Percentiles rank a stretch among this genome's conserved stretches.
These are phyloP conservation scores for Trichonephila clavipes DNA, from an alignment of 1,140 invertebrate genomes.

Conservation along the genomic window DNA sequence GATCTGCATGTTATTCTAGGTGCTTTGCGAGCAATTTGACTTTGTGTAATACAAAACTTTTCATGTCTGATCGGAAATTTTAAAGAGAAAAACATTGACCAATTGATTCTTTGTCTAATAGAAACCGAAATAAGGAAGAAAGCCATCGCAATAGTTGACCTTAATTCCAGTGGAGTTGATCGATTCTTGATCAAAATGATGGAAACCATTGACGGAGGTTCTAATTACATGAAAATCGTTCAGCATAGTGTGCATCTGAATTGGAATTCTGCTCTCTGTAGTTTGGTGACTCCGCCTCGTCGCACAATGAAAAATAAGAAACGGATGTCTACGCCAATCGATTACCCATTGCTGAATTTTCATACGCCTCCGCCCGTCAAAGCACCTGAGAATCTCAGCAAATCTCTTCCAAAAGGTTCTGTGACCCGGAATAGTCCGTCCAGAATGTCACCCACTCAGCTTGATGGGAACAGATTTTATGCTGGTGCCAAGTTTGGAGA, in stretches of 20 bases:
- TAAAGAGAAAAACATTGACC: constrained; percentile 9
- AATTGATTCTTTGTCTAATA: not conserved
- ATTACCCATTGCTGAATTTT: constrained; percentile 15
- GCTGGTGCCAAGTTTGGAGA: constrained; percentile 73
- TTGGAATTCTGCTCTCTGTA: constrained; percentile 52
- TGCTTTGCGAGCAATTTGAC: not conserved
- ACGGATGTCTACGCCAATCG: constrained; percentile 11
- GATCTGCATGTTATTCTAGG: not conserved
- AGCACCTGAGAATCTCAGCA: constrained; percentile 49
- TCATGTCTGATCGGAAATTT: not conserved
- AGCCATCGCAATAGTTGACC: constrained; percentile 22
- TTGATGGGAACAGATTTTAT: constrained; percentile 39
- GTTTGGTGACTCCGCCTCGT: constrained; percentile 65
- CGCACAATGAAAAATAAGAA: not conserved
- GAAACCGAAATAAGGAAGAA: not conserved
- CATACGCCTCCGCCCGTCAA: constrained; percentile 16
- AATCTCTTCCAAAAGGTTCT: constrained; percentile 55
- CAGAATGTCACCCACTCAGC: constrained; percentile 68
- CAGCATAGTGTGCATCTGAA: constrained; percentile 62
- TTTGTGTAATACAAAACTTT: not conserved
- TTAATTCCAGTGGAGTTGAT: not conserved
- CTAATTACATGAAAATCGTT: constrained; percentile 42
- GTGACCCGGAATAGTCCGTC: constrained; percentile 65
- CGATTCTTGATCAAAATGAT: constrained; percentile 46
- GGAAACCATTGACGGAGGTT: constrained; percentile 52